phyloP scores from a whole-genome alignment of 2,113 vertebrate species.

The Dasyornis broadbenti region DNA sequence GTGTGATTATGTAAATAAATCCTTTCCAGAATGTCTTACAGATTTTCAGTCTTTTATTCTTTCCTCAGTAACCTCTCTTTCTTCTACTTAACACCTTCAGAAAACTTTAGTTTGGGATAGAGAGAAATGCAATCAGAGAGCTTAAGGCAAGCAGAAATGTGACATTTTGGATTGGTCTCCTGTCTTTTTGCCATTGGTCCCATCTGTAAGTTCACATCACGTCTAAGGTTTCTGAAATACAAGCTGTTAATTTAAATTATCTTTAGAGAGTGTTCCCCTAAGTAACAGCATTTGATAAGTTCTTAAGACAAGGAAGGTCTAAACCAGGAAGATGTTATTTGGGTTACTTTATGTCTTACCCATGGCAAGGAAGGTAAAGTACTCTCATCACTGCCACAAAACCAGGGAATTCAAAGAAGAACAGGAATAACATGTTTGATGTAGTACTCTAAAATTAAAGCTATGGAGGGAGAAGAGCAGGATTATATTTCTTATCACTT shows the following conservation, averaged over 20 bases:
- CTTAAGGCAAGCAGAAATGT: neutral
- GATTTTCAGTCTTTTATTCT: neutral
- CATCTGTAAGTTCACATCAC: constrained; percentile 28
- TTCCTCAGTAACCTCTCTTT: neutral
- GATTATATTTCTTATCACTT: no score
- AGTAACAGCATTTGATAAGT: constrained; percentile 23
- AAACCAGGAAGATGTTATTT: constrained; percentile 2
- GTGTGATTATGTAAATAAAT: neutral
- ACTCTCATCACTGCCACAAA: neutral
- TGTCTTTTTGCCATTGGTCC: neutral
- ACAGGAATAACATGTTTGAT: no score
- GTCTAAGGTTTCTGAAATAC: constrained; percentile 34
- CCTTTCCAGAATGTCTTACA: neutral
- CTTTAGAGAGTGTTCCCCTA: neutral
- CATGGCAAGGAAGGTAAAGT: constrained; percentile 39
- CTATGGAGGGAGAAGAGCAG: no score
- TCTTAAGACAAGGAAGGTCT: neutral
- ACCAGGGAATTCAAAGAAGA: no score
- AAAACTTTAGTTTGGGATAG: neutral
- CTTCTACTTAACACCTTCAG: neutral
- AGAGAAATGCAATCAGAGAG: neutral
- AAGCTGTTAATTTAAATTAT: constrained; percentile 56
- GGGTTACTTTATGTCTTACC: neutral
- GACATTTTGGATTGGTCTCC: neutral
- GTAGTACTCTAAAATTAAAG: no score